Conservation (phyloP, 2,888 invertebrate genomes). For the Drosophila kambysellisi region DNA sequence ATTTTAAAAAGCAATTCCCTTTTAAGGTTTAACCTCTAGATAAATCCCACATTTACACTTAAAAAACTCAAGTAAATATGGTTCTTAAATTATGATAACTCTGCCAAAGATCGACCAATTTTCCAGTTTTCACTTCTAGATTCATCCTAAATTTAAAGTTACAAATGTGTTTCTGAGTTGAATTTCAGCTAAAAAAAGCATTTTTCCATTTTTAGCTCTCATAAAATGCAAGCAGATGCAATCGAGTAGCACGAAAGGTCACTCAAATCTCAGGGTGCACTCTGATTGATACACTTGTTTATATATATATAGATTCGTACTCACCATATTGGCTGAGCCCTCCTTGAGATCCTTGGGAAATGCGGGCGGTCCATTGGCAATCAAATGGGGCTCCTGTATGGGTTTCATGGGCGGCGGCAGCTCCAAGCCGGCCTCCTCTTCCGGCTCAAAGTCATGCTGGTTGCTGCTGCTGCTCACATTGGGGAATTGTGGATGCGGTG, state of each 20-base stretch:
- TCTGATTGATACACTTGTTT: not conserved
- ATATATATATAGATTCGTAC: slow-evolving; percentile 58
- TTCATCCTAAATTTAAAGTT: not conserved
- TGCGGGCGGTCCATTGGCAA: slow-evolving; percentile 84
- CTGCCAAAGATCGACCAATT: not conserved
- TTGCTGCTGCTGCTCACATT: slow-evolving; percentile 1
- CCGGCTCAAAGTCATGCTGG: slow-evolving; percentile 86
- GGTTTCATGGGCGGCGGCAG: slow-evolving; percentile 98
- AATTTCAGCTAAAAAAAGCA: not conserved
- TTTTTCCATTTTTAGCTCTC: not conserved
- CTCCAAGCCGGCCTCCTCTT: slow-evolving; percentile 93
- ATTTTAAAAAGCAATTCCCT: no score
- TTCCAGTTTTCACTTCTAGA: not conserved
- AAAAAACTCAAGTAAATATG: no score
- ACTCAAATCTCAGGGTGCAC: not conserved
- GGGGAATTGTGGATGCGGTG: slow-evolving; percentile 22
- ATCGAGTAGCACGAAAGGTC: not conserved
- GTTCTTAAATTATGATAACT: not conserved
- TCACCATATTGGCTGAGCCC: slow-evolving; percentile 88
- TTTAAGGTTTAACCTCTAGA: no score
- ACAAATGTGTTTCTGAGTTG: not conserved
- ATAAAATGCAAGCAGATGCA: not conserved
- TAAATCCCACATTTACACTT: no score
- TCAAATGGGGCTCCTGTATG: slow-evolving; percentile 89
- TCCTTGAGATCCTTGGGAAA: slow-evolving; percentile 86